These are phyloP conservation scores for Ahaetulla prasina DNA, from an alignment of 2,113 vertebrate species.

Conservation along the genomic window DNA sequence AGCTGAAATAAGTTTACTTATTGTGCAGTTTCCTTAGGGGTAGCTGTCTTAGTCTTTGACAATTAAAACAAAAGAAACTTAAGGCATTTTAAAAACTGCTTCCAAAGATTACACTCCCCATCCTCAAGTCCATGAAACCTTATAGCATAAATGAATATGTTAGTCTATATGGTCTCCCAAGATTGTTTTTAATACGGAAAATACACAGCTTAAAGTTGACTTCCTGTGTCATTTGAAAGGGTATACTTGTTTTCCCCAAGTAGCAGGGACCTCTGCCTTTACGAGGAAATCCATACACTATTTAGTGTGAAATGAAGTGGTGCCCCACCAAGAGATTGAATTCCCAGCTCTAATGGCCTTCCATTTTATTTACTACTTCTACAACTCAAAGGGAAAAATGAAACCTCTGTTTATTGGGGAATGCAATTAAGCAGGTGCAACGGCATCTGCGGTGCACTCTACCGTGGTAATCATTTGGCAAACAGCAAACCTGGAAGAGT, in stretches of 20 bases:
- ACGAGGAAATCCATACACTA: neutral
- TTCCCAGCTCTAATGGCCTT: neutral
- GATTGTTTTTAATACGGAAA: neutral
- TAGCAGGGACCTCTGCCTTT: neutral
- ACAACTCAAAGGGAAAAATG: conserved; percentile 3
- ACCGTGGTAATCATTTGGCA: neutral
- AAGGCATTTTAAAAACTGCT: neutral
- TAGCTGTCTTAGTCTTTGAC: neutral
- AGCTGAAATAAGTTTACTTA: neutral
- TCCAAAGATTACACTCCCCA: neutral
- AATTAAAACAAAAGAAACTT: neutral
- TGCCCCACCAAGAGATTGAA: neutral
- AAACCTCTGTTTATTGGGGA: neutral
- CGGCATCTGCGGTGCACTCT: neutral
- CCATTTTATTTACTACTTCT: neutral
- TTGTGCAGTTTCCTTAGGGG: neutral
- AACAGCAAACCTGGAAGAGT: neutral
- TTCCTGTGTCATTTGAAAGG: no score
- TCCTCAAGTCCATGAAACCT: neutral
- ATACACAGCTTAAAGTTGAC: neutral
- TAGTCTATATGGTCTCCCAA: neutral
- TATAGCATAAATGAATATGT: neutral
- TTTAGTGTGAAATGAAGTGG: neutral
- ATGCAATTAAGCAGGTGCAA: conserved; percentile 21
- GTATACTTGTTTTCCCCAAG: neutral